Evolutionary conservation across 2,113 vertebrate species (phyloP).

Genomic region (Dromiciops gliroides): DNA sequence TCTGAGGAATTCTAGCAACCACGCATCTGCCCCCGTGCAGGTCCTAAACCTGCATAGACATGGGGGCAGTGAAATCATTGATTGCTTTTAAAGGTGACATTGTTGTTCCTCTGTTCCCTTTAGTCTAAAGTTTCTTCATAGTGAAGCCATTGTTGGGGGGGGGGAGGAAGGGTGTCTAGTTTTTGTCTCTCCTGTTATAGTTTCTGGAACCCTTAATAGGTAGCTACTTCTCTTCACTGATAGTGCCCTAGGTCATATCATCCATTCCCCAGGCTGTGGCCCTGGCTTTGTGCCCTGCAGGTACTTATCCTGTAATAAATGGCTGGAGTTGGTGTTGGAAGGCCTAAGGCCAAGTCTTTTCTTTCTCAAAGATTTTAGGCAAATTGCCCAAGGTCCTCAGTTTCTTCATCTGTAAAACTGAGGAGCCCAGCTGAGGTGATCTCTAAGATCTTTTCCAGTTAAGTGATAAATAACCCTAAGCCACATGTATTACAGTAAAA

Average conservation of each 20-base stretch:
- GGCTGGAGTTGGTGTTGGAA: background rate
- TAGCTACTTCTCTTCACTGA: background rate
- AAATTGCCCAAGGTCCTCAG: background rate
- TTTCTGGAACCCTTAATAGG: background rate
- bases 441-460: background rate
- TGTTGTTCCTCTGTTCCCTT: background rate
- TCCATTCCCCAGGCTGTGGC: background rate
- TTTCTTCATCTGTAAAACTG: background rate
- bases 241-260: background rate
- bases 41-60: background rate
- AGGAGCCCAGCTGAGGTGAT: background rate
- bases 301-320: background rate
- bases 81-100: background rate
- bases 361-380: constrained; percentile 15
- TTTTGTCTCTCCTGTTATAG: background rate
- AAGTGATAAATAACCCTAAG: background rate
- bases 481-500: background rate
- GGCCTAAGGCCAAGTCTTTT: background rate
- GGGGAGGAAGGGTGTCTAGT: background rate
- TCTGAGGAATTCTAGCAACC: background rate
- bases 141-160: background rate
- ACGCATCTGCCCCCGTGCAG: background rate
- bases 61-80: background rate
- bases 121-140: background rate
- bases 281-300: background rate